Percentiles rank a stretch among this genome's conserved stretches.
These are phyloP conservation scores for Trichonephila inaurata DNA, from an alignment of 1,140 invertebrate genomes.

Conservation along the genomic window DNA sequence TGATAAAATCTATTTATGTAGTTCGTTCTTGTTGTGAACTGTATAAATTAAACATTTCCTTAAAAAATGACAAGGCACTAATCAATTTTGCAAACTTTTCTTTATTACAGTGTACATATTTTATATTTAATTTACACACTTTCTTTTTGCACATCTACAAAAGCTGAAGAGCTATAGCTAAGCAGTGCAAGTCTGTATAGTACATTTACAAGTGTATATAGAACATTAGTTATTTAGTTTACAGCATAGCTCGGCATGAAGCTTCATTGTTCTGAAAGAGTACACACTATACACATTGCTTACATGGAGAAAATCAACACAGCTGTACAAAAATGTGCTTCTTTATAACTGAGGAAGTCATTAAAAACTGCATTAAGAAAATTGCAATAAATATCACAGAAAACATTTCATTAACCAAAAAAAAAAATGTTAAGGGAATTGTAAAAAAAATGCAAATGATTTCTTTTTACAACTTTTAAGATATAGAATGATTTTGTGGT, in stretches of 20 bases:
- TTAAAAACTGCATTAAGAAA: background rate
- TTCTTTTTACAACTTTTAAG: no score
- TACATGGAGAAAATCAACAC: background rate
- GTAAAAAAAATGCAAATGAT: no score
- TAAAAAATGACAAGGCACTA: no score
- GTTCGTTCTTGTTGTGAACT: no score
- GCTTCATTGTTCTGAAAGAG: slow-evolving; percentile 52
- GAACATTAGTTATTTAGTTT: slow-evolving; percentile 55
- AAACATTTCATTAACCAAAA: no score
- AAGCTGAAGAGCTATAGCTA: slow-evolving; percentile 36
- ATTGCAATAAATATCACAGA: background rate
- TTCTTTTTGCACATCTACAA: slow-evolving; percentile 61
- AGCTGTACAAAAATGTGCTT: slow-evolving; percentile 31
- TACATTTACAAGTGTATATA: background rate
- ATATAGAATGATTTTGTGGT: no score
- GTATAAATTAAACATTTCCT: no score
- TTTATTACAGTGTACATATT: slow-evolving; percentile 62
- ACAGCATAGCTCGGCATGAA: slow-evolving; percentile 65
- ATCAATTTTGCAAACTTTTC: background rate
- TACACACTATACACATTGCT: background rate
- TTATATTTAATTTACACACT: slow-evolving; percentile 25
- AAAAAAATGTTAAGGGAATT: no score
- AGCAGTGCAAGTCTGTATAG: slow-evolving; percentile 40
- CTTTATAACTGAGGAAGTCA: background rate
- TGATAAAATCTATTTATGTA: no score